Conservation (phyloP, 2,113 vertebrate genomes). For the Nansenia antarctica region DNA sequence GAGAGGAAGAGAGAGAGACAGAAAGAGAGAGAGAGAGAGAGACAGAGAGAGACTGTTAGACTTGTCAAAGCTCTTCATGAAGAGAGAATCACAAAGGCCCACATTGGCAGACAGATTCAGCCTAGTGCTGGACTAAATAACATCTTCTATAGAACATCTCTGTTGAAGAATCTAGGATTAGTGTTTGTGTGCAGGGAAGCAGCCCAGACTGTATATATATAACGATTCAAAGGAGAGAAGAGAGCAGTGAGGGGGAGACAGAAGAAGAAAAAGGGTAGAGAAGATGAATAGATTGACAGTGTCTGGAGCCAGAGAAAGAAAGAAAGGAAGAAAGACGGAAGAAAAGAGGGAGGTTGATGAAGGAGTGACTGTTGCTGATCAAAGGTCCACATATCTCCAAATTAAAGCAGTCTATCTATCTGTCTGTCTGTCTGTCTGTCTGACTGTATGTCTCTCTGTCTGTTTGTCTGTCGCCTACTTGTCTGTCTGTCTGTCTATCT, state of each 20-base stretch:
- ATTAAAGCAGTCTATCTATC: neutral
- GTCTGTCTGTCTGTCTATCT: no score
- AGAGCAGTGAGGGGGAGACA: neutral
- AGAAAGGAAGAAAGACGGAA: neutral
- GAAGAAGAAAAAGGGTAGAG: neutral
- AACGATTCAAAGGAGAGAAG: neutral
- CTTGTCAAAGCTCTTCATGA: no score
- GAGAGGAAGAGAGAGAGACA: neutral
- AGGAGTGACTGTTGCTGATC: neutral
- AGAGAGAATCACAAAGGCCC: no score
- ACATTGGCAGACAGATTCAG: no score
- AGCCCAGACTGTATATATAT: no score
- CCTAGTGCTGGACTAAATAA: no score
- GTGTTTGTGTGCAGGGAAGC: no score
- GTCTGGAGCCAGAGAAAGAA: neutral
- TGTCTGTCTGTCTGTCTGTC: no score
- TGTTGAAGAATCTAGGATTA: no score
- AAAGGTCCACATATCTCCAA: neutral
- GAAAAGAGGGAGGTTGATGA: neutral
- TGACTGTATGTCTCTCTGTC: no score
- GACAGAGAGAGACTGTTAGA: neutral
- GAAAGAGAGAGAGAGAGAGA: neutral
- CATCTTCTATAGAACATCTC: no score
- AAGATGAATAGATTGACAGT: neutral
- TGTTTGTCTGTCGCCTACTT: no score